Base-by-base conservation (phyloP, 2,797 vertebrate species). In the Columba guinea region DNA sequence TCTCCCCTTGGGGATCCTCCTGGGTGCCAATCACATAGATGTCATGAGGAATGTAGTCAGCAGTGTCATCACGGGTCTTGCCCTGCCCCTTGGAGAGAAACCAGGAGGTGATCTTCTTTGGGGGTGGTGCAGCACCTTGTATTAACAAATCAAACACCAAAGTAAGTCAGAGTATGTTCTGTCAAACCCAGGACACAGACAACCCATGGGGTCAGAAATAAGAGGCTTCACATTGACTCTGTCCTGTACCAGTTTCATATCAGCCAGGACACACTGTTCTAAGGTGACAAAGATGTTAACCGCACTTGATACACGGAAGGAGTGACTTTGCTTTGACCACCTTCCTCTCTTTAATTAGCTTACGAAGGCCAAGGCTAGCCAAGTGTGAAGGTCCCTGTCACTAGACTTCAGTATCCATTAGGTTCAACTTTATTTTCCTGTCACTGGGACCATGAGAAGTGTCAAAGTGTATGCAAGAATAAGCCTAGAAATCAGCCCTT, bases 31-130 rank as follows among this genome's bases (percentile, higher is more conserved):
- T 99, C 59, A 99, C 98, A 4, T 99, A 99, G 88, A 99, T 98
- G 90, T 99, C 99, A 46, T 99, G 99, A 32, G 99, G 99, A 95
- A 99, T 99, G 79, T 99, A 99, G 93, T 98, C 99, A 1, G 99
- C 99, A 0, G 99, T 99, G 97, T 99, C 99, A 18, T 99, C 99
- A 15, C 97, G 97, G 0, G 99, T 99, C 97, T 98, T 99, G 48
- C 99, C 99, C 95, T 99, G 99, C 58, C 99, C 99, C 95, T 99
- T 99, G 89, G 99, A 99, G 96, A 99, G 99, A 97, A 99, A 99
- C 99, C 99, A 99, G 81, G 99, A 99, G 76, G 96, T 98, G 95
- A 99, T 99, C 97, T 98, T 98, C 96, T 98, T 98, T 70, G 99
- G 99, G 51, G 99, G 98, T 53, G 98, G 95, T 4, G 98, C 99